Conservation (phyloP, 2,797 vertebrate species). For the Labeo calbasu region DNA sequence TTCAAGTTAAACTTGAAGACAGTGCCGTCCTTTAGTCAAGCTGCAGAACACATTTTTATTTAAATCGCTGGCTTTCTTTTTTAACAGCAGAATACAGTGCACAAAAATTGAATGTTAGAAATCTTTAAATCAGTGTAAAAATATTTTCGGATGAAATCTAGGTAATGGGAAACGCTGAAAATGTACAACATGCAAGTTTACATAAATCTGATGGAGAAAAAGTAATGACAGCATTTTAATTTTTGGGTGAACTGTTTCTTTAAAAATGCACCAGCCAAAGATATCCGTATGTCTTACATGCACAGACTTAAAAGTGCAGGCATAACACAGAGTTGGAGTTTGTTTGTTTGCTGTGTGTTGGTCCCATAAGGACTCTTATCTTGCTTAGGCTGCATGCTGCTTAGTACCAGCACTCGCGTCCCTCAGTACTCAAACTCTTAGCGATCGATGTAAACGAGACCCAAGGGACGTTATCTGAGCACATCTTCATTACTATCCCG, state of each 20-base stretch:
- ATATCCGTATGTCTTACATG: neutral
- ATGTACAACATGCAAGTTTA: neutral
- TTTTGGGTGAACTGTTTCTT: neutral
- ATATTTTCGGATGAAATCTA: neutral
- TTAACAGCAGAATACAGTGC: neutral
- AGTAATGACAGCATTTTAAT: too few species aligned
- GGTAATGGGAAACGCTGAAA: neutral
- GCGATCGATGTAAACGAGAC: neutral
- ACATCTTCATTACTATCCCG: constrained; percentile 13
- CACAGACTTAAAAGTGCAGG: neutral
- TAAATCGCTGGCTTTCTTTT: neutral
- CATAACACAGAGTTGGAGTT: neutral
- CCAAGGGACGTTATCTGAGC: neutral
- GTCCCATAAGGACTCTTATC: neutral
- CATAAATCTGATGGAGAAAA: neutral
- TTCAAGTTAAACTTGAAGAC: neutral
- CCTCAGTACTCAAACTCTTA: neutral
- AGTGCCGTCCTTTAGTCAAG: neutral
- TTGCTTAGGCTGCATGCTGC: constrained; percentile 16
- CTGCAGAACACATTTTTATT: neutral
- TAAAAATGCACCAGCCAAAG: neutral
- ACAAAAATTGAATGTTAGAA: too few species aligned
- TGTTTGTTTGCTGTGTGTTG: constrained; percentile 22
- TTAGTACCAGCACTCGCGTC: neutral
- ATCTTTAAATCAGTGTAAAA: neutral